A percentile compares a stretch with the other conserved stretches of the same genome.
phyloP scores from a whole-genome alignment of 1,140 invertebrate genomes.

The Drosophila fuyamai region DNA sequence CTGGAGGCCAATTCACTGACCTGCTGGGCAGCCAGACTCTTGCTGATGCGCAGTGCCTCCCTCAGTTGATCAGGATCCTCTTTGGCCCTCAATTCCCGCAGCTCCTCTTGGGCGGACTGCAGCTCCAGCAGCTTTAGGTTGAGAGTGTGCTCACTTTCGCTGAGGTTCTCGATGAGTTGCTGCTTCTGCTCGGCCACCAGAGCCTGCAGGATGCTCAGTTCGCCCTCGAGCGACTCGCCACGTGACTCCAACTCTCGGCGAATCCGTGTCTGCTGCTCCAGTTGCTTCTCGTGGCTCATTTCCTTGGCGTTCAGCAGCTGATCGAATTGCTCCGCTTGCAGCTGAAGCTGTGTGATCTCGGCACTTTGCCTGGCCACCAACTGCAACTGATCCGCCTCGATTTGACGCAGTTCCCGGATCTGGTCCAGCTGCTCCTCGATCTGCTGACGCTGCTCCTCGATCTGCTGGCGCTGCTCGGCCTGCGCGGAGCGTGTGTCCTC shows the following conservation, averaged over 20 bases:
- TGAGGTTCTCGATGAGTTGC: constrained; percentile 75
- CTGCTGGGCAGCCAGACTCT: constrained; percentile 66
- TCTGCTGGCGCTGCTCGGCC: constrained; percentile 3
- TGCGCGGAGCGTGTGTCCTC: constrained; percentile 6
- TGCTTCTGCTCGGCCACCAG: constrained; percentile 80
- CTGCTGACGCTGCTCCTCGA: constrained; percentile 6
- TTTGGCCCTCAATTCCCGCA: constrained; percentile 81
- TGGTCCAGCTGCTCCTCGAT: constrained; percentile 3
- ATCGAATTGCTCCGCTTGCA: constrained; percentile 69
- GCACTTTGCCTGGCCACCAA: constrained; percentile 37
- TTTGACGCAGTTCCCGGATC: constrained; percentile 36
- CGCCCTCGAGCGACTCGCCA: constrained; percentile 65
- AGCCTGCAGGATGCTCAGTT: constrained; percentile 72
- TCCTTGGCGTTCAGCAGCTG: constrained; percentile 63
- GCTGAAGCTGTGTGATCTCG: constrained; percentile 48
- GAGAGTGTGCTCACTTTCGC: constrained; percentile 68
- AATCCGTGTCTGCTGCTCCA: constrained; percentile 68
- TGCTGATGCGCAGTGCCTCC: constrained; percentile 49
- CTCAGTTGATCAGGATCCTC: constrained; percentile 30
- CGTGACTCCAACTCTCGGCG: constrained; percentile 62
- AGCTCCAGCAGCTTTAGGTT: constrained; percentile 86
- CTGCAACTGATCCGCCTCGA: constrained; percentile 41
- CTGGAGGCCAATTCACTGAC: constrained; percentile 58
- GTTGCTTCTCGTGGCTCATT: constrained; percentile 71
- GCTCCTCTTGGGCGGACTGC: constrained; percentile 84